Conservation (phyloP, 2,113 vertebrate species). For the Chaetops frenatus region DNA sequence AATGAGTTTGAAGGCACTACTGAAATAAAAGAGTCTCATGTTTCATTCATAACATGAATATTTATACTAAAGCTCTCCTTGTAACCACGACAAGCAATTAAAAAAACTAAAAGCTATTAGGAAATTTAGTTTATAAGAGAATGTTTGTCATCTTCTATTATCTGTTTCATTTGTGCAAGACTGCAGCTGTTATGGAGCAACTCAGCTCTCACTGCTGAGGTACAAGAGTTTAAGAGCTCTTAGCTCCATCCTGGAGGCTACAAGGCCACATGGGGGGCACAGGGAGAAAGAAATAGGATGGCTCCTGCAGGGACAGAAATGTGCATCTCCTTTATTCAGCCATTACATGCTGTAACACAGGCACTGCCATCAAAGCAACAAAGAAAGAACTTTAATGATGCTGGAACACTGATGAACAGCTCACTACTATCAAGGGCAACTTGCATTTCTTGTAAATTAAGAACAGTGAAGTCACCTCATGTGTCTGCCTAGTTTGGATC, state of each 20-base stretch:
- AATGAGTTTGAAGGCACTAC: background rate
- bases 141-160: background rate
- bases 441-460: background rate
- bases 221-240: background rate
- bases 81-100: background rate
- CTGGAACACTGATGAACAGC: background rate
- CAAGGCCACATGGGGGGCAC: background rate
- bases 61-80: background rate
- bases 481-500: background rate
- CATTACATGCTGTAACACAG: background rate
- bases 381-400: background rate
- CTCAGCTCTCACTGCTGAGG: background rate
- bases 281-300: background rate
- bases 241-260: background rate
- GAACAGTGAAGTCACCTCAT: background rate
- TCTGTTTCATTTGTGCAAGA: background rate
- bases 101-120: background rate
- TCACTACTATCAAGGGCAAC: background rate
- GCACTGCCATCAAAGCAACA: background rate
- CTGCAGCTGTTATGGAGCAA: background rate
- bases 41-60: slow-evolving; percentile 26
- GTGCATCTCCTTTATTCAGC: background rate
- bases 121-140: background rate
- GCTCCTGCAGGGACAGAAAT: background rate
- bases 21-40: background rate